These are phyloP conservation scores for Slavum lentiscoides DNA, from an alignment of 2,888 invertebrate species.

Conservation along the genomic window DNA sequence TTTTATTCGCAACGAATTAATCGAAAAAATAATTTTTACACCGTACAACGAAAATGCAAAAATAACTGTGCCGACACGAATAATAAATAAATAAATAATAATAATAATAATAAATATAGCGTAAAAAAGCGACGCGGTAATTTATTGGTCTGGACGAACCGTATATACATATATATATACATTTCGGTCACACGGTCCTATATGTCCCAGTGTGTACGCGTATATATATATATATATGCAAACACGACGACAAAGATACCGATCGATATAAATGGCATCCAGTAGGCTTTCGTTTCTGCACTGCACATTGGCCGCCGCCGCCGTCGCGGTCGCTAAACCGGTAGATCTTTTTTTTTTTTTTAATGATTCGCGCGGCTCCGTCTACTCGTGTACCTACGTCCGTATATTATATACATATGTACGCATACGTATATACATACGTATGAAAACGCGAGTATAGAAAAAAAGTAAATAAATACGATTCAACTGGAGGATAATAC, in stretches of 20 bases:
- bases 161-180: slow-evolving; percentile 17
- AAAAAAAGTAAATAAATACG: background rate
- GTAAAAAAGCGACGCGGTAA: background rate
- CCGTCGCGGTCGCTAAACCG: slow-evolving; percentile 24
- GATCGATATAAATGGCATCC: slow-evolving; percentile 41
- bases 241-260: slow-evolving; percentile 41
- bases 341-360: slow-evolving; percentile 28
- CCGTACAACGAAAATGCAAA: background rate
- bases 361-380: slow-evolving; percentile 37
- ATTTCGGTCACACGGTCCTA: slow-evolving; percentile 42
- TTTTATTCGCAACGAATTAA: too few relatives aligned
- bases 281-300: slow-evolving; percentile 35
- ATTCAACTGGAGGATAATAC: background rate
- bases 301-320: slow-evolving; percentile 8
- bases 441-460: background rate
- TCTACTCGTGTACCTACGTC: background rate
- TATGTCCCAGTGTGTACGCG: background rate
- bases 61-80: too few relatives aligned
- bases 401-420: background rate
- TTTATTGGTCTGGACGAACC: slow-evolving; percentile 36
- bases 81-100: too few relatives aligned
- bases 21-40: background rate
- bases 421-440: background rate
- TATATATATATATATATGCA: slow-evolving; percentile 18
- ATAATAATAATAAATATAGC: too few relatives aligned